These are phyloP conservation scores for Drosophila persimilis DNA, from an alignment of 1,140 invertebrate genomes.

Conservation along the genomic window DNA sequence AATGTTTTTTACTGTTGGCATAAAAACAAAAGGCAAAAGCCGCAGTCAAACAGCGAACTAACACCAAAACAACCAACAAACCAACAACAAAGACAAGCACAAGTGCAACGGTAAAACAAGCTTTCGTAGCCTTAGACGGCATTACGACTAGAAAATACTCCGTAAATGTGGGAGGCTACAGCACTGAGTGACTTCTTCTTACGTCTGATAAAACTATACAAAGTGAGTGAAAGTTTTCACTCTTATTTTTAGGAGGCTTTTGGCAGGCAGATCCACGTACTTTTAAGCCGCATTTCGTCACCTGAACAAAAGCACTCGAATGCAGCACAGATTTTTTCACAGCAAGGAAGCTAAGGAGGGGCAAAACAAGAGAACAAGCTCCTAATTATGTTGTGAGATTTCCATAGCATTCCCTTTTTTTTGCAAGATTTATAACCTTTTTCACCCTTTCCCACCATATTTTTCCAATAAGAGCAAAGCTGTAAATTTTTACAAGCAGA, in stretches of 20 bases:
- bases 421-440: too few relatives aligned
- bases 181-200: too few relatives aligned
- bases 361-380: too few relatives aligned
- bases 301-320: constrained; percentile 53
- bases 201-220: too few relatives aligned
- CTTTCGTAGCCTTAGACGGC: too few relatives aligned
- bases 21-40: constrained; percentile 80
- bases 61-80: constrained; percentile 37
- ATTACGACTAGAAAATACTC: constrained; percentile 8
- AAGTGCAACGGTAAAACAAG: constrained; percentile 27
- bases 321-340: constrained; percentile 48
- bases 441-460: too few relatives aligned
- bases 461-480: too few relatives aligned
- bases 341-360: not conserved
- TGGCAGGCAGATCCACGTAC: constrained; percentile 69
- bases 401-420: too few relatives aligned
- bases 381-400: too few relatives aligned
- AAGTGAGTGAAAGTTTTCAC: constrained; percentile 1
- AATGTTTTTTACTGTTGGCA: constrained; percentile 75
- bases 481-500: too few relatives aligned
- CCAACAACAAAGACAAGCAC: constrained; percentile 4
- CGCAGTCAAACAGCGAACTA: constrained; percentile 74
- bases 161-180: not conserved
- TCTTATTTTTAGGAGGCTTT: constrained; percentile 41
- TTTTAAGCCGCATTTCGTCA: constrained; percentile 72